Conservation (phyloP, 2,888 invertebrate genomes). For the Tethea ocularis region DNA sequence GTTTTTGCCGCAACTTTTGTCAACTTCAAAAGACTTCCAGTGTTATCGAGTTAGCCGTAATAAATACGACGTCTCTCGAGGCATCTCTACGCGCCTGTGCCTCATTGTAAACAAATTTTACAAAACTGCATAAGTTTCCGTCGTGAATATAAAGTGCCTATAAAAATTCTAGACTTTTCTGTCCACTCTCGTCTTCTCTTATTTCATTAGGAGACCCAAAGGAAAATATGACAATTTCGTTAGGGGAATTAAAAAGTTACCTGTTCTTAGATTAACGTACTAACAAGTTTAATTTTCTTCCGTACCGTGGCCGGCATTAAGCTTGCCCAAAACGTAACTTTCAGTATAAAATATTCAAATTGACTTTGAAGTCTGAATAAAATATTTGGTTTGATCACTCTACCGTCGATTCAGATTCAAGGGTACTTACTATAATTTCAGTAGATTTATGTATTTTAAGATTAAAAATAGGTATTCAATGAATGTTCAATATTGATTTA, state of each 20-base stretch:
- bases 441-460: background rate
- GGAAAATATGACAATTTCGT: constrained; percentile 75
- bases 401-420: constrained; percentile 40
- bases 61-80: constrained; percentile 50
- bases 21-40: constrained; percentile 61
- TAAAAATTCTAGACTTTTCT: constrained; percentile 64
- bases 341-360: constrained; percentile 58
- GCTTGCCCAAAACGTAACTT: constrained; percentile 42
- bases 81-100: constrained; percentile 26
- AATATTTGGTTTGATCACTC: constrained; percentile 50
- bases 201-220: constrained; percentile 71
- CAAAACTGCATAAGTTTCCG: constrained; percentile 33
- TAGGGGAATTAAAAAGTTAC: constrained; percentile 77
- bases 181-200: constrained; percentile 47
- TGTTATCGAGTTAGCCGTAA: constrained; percentile 58
- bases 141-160: constrained; percentile 42
- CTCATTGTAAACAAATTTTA: constrained; percentile 45
- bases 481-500: background rate
- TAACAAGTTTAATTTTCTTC: constrained; percentile 73
- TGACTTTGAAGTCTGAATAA: constrained; percentile 47
- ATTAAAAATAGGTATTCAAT: background rate
- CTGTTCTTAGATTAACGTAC: constrained; percentile 68
- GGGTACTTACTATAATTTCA: constrained; percentile 23
- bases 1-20: constrained; percentile 57
- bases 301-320: constrained; percentile 44